These are phyloP conservation scores for Drosophila malerkotliana DNA, from an alignment of 1,140 invertebrate species.

Conservation along the genomic window DNA sequence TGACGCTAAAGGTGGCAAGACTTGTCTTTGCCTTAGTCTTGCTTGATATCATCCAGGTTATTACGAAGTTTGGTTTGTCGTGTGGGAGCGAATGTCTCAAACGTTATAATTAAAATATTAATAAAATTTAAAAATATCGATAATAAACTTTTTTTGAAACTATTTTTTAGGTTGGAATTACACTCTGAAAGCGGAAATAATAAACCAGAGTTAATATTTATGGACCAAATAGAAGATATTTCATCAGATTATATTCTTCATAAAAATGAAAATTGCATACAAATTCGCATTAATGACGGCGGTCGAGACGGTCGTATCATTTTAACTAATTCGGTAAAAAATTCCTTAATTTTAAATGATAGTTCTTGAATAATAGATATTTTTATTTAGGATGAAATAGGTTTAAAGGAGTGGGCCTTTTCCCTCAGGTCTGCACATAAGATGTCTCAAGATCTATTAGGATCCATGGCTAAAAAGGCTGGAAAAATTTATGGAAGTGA, in stretches of 20 bases:
- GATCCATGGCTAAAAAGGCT: constrained; percentile 97
- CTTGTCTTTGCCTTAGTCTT: too few species aligned
- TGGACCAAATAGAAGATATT: constrained; percentile 97
- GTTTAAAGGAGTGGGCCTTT: constrained; percentile 96
- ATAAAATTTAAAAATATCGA: too few species aligned
- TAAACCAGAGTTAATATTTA: constrained; percentile 97
- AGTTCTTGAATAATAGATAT: constrained; percentile 6
- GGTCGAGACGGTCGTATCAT: constrained; percentile 95
- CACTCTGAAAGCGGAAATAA: constrained; percentile 94
- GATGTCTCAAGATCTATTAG: constrained; percentile 94
- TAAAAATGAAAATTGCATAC: constrained; percentile 97
- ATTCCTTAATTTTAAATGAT: not conserved
- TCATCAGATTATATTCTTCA: constrained; percentile 92
- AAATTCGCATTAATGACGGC: constrained; percentile 88
- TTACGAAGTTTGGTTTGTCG: too few species aligned
- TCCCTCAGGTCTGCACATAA: constrained; percentile 96
- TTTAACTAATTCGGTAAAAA: constrained; percentile 94
- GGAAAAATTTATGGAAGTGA: constrained; percentile 97
- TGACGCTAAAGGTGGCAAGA: too few species aligned
- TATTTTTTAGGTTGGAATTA: constrained; percentile 89
- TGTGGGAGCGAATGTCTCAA: too few species aligned
- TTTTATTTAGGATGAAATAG: constrained; percentile 93
- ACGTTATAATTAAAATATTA: too few species aligned
- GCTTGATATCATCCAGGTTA: too few species aligned
- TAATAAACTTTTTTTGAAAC: not conserved